phyloP scores from a whole-genome alignment of 2,113 vertebrate species.

The Paracanthobrama guichenoti region DNA sequence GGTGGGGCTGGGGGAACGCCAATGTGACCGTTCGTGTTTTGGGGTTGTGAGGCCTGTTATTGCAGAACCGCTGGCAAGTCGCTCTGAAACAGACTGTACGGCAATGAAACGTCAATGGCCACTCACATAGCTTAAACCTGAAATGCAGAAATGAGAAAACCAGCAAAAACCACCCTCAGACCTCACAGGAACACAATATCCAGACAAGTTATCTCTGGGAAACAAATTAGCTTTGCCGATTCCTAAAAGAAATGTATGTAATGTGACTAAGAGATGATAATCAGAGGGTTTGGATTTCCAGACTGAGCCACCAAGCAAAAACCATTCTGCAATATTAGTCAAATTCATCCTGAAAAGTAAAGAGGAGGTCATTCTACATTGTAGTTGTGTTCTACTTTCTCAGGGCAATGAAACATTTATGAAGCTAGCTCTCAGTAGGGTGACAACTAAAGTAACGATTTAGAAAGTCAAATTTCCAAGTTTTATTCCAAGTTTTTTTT shows the following conservation, averaged over 20 bases:
- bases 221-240: constrained; percentile 2
- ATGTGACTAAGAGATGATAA: constrained; percentile 18
- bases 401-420: not conserved
- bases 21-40: not conserved
- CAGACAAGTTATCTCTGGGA: constrained; percentile 15
- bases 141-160: constrained; percentile 15
- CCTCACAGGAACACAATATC: constrained; percentile 15
- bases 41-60: constrained; percentile 20
- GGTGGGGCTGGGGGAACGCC: not conserved
- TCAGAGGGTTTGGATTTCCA: constrained; percentile 1
- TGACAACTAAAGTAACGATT: not conserved
- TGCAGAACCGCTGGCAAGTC: not conserved
- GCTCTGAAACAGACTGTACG: constrained; percentile 4
- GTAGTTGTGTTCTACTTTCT: constrained; percentile 11
- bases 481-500: not conserved
- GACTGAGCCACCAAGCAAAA: not conserved
- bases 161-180: not conserved
- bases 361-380: not conserved
- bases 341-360: not conserved
- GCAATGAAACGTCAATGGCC: constrained; percentile 33
- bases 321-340: not conserved
- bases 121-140: constrained; percentile 3
- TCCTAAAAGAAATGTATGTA: not conserved
- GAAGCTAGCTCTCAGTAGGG: not conserved
- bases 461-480: not conserved